Percentiles rank a stretch among this genome's conserved stretches.
These are phyloP conservation scores for Microplitis mediator DNA, from an alignment of 1,140 invertebrate genomes.

Conservation along the genomic window DNA sequence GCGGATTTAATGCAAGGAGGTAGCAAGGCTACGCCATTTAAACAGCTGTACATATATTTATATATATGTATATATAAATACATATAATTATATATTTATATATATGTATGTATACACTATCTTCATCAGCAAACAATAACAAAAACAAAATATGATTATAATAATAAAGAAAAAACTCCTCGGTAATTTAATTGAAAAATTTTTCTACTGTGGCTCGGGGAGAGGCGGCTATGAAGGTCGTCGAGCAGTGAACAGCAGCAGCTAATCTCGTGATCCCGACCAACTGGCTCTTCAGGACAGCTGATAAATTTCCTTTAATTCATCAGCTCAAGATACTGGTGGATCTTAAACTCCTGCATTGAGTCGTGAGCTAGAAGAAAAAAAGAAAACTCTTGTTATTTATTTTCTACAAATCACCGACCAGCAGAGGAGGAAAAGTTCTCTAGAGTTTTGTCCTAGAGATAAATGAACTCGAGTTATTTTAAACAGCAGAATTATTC, in stretches of 20 bases:
- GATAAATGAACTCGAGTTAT: neutral
- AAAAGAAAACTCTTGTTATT: neutral
- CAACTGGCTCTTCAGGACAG: neutral
- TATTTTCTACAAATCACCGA: neutral
- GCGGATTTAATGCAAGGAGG: slow-evolving; percentile 66
- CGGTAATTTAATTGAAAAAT: neutral
- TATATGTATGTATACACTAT: too few species aligned
- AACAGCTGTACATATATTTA: neutral
- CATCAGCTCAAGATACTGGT: slow-evolving; percentile 16
- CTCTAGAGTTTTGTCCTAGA: neutral
- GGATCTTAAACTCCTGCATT: neutral
- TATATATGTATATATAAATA: too few species aligned
- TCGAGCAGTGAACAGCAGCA: slow-evolving; percentile 40
- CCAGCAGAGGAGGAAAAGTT: neutral
- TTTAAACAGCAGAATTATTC: neutral
- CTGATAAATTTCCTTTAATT: too few species aligned
- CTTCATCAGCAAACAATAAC: slow-evolving; percentile 1
- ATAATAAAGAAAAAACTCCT: neutral
- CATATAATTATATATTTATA: too few species aligned
- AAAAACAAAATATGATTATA: neutral
- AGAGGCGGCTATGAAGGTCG: slow-evolving; percentile 57
- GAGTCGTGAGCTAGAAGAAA: neutral
- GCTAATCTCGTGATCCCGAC: slow-evolving; percentile 25
- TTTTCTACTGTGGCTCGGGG: slow-evolving; percentile 16
- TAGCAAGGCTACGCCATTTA: slow-evolving; percentile 53